Evolutionary conservation across 2,888 invertebrate genomes (phyloP).

Genomic region (Drosophila phalerata): DNA sequence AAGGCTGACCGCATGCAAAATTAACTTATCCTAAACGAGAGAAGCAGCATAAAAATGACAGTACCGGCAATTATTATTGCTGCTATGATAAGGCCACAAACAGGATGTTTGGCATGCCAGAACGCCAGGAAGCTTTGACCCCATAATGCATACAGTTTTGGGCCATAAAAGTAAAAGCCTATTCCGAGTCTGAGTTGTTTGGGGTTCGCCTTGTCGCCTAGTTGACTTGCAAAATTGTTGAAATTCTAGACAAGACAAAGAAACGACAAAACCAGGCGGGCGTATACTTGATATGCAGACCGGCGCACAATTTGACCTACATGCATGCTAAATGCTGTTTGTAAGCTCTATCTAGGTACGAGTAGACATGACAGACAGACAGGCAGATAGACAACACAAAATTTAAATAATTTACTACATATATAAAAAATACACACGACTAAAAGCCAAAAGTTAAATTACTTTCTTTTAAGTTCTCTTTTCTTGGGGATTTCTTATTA

Average conservation of each 20-base stretch:
- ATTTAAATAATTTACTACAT: constrained; percentile 71
- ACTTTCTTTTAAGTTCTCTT: neutral
- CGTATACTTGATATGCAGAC: constrained; percentile 73
- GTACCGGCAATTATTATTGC: constrained; percentile 64
- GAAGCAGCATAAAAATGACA: constrained; percentile 25
- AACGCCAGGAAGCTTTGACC: constrained; percentile 22
- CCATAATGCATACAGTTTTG: constrained; percentile 16
- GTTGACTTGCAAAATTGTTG: constrained; percentile 78
- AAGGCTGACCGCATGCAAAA: constrained; percentile 26
- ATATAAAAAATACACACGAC: constrained; percentile 40
- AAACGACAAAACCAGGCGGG: constrained; percentile 55
- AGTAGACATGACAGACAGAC: constrained; percentile 1
- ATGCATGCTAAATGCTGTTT: constrained; percentile 58
- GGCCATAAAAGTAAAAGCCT: constrained; percentile 62
- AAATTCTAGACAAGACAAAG: constrained; percentile 64
- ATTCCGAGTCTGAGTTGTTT: constrained; percentile 33
- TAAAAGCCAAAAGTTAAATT: constrained; percentile 30
- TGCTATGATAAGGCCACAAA: constrained; percentile 32
- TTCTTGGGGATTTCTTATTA: neutral
- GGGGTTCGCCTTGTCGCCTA: constrained; percentile 29
- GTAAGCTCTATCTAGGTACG: constrained; percentile 2
- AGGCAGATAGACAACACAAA: constrained; percentile 30
- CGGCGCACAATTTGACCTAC: constrained; percentile 70
- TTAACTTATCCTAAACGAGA: constrained; percentile 36
- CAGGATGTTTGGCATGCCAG: constrained; percentile 32